Percentiles rank a stretch among this genome's conserved stretches.
phyloP scores from a whole-genome alignment of 2,888 invertebrate species.

The Cataglyphis rosenhaueri region DNA sequence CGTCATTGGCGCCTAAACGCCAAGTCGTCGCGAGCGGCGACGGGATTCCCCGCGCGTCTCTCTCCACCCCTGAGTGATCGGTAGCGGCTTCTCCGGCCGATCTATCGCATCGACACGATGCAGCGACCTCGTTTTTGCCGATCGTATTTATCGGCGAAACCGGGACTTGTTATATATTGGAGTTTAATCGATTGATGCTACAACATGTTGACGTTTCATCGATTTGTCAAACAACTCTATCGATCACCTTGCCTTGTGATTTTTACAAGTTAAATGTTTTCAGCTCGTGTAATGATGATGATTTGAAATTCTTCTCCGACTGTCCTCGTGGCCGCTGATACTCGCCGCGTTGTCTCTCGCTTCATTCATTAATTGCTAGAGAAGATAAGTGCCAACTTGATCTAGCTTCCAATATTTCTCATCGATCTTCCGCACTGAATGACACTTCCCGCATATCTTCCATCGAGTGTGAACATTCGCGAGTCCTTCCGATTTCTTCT shows the following conservation, averaged over 20 bases:
- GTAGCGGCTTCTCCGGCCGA: conserved; percentile 37
- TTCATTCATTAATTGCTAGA: conserved; percentile 25
- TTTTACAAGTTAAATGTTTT: neutral
- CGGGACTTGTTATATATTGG: neutral
- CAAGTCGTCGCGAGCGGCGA: conserved; percentile 67
- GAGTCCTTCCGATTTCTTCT: neutral
- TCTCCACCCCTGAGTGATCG: conserved; percentile 24
- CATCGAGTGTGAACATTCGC: neutral
- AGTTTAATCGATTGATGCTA: neutral
- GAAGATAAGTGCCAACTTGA: neutral
- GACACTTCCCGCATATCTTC: neutral
- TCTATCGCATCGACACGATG: conserved; percentile 16
- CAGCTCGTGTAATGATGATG: neutral
- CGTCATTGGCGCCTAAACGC: conserved; percentile 82
- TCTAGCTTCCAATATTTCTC: neutral
- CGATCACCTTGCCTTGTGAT: neutral
- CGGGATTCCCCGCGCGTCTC: conserved; percentile 60
- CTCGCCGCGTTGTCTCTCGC: conserved; percentile 8
- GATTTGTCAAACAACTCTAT: neutral
- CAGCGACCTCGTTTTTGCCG: conserved; percentile 10
- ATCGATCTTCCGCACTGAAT: conserved; percentile 13
- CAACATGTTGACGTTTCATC: neutral
- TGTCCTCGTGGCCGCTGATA: conserved; percentile 2
- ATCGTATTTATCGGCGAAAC: neutral
- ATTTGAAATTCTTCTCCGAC: neutral